Conservation (phyloP, 2,888 invertebrate species). For the Allolobophora icterica region DNA sequence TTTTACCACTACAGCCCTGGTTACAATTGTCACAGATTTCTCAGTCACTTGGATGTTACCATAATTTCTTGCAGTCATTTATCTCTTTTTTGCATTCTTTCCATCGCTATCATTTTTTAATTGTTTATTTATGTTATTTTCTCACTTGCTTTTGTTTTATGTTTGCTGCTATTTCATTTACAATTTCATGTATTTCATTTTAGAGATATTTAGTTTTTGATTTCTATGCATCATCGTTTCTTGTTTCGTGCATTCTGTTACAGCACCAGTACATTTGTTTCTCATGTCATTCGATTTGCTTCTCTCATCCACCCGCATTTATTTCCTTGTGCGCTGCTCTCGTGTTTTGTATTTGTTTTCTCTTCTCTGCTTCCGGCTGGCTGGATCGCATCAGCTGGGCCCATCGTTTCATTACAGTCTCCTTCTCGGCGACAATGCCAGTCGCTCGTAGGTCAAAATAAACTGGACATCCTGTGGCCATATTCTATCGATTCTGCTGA, state of each 20-base stretch:
- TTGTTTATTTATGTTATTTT: neutral
- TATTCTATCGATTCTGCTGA: neutral
- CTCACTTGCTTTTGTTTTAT: neutral
- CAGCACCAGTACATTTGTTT: neutral
- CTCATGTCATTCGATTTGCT: neutral
- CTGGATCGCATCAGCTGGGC: neutral
- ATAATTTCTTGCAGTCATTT: neutral
- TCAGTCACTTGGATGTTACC: neutral
- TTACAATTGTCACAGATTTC: neutral
- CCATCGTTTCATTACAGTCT: neutral
- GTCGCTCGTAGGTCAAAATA: neutral
- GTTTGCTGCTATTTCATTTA: neutral
- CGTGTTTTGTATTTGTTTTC: neutral
- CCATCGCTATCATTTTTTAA: neutral
- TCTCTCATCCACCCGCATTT: neutral
- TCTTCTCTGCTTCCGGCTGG: neutral
- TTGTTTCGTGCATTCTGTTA: too few relatives aligned
- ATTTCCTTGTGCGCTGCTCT: neutral
- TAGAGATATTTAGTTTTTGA: neutral
- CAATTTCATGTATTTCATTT: neutral
- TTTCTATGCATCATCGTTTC: neutral
- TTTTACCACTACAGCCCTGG: too few relatives aligned
- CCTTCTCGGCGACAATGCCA: neutral
- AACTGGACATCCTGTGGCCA: constrained; percentile 1
- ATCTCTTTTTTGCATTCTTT: neutral